A percentile compares a stretch with the other conserved stretches of the same genome.
Evolutionary conservation across 64 coral and sea anemone species (phyloP).

Genomic region (Stylophora pistillata): DNA sequence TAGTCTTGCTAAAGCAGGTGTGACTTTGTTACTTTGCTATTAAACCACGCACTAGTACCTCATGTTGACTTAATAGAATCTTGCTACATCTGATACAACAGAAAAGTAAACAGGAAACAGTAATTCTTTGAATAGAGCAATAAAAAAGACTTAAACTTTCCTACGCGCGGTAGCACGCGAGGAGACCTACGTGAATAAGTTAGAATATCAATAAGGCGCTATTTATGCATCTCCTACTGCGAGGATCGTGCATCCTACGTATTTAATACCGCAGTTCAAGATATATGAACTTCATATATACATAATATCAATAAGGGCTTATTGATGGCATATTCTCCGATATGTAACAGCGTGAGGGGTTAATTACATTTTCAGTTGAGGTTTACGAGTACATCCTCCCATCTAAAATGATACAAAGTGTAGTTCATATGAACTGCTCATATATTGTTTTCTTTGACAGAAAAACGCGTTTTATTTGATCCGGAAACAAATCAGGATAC

Average conservation of each 20-base stretch:
- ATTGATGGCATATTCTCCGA: not conserved
- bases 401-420: not conserved
- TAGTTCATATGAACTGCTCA: not conserved
- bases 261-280: too few species aligned
- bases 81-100: conserved; percentile 5
- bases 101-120: not conserved
- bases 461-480: not conserved
- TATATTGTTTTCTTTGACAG: conserved; percentile 2
- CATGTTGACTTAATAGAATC: not conserved
- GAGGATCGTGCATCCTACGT: too few species aligned
- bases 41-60: not conserved
- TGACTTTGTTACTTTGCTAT: not conserved
- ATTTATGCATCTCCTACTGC: too few species aligned
- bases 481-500: not conserved
- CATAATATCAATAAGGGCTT: not conserved
- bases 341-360: not conserved
- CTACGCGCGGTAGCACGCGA: not conserved
- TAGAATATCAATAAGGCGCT: not conserved
- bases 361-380: too few species aligned
- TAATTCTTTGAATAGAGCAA: conserved; percentile 3
- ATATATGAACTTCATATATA: too few species aligned
- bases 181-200: not conserved
- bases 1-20: not conserved
- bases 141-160: not conserved
- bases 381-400: not conserved